Evolutionary conservation across 2,113 vertebrate genomes (phyloP), one percentile per base, ranked within the genome.

Genomic region (Bufo bufo): DNA sequence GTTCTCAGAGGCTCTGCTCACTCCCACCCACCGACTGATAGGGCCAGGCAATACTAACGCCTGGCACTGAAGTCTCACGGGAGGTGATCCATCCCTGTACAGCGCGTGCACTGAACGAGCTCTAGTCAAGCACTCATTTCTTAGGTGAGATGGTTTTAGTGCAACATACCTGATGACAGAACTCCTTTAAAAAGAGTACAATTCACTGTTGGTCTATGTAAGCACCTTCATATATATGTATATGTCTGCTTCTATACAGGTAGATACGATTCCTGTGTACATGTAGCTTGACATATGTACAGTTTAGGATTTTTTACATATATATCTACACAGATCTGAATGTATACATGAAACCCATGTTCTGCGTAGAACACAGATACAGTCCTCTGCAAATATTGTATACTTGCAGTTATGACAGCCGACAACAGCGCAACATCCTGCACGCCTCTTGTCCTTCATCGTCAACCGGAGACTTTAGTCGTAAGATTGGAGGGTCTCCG

Each of bases 401-500:
- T 33, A 54, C 45, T 45, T 65, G 72, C 45, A 66, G 85, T 78
- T 97, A 99, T 49, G 97, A 98, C 91, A 99, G 94, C 49, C 97
- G 96, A 94, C 98, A 99, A 94, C 98, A 99, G 87, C 96, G 95
- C 0, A 94, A 94, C 56, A 93, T 93, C 90, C 97, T 98, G 56
- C 96, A 94, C 84, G 96, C 95, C 58, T 96, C 95, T 85, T 96
- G 95, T 94, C 96, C 96, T 66, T 98, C 97, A 65, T 98, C 98
- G 83, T 99, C 97, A 17, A 96, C 91, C 19, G 98, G 97, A 93
- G 98, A 97, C 92, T 97, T 99, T 86, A 99, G 95, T 93, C 95
- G 97, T 87, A 99, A 91, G 82, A 99, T 96, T 13, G 98, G 98
- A 0, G 98, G 97, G 49, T 99, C 98, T 2, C 98, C 97, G 17